Evolutionary conservation across 2,888 invertebrate species (phyloP).

Genomic region (Cataglyphis albicans): DNA sequence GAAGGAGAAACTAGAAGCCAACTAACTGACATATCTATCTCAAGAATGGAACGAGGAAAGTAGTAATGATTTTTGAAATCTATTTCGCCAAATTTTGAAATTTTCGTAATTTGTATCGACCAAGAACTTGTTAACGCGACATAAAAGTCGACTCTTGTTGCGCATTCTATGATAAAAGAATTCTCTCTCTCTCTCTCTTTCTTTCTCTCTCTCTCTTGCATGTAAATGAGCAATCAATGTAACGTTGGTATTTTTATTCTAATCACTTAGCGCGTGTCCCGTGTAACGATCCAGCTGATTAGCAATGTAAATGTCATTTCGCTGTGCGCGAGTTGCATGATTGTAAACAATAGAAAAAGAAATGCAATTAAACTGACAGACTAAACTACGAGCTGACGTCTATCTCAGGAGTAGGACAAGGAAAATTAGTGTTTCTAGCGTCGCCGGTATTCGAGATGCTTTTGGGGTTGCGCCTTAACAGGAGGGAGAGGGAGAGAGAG

Average conservation of each 20-base stretch:
- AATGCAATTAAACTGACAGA: slow-evolving; percentile 54
- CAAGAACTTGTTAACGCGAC: neutral
- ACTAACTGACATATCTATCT: slow-evolving; percentile 38
- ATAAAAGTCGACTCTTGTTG: neutral
- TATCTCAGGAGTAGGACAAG: slow-evolving; percentile 80
- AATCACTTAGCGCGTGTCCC: slow-evolving; percentile 2
- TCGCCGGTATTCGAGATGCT: slow-evolving; percentile 80
- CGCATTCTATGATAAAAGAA: slow-evolving; percentile 1
- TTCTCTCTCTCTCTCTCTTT: neutral
- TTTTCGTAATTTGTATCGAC: neutral
- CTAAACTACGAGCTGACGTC: slow-evolving; percentile 79
- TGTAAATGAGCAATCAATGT: slow-evolving; percentile 24
- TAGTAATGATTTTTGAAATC: neutral
- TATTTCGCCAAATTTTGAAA: neutral
- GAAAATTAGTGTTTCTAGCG: slow-evolving; percentile 83
- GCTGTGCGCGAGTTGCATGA: neutral
- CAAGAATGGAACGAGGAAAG: slow-evolving; percentile 40
- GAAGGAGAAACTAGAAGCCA: slow-evolving; percentile 39
- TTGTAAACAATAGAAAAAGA: slow-evolving; percentile 15
- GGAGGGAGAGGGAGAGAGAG: slow-evolving; percentile 54
- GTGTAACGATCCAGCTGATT: slow-evolving; percentile 21
- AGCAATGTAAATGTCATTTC: slow-evolving; percentile 38
- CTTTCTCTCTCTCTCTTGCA: too few relatives aligned
- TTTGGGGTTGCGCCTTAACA: slow-evolving; percentile 70
- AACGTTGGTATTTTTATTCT: slow-evolving; percentile 1